phyloP scores from a whole-genome alignment of 2,113 vertebrate species.

The Rynchops niger region DNA sequence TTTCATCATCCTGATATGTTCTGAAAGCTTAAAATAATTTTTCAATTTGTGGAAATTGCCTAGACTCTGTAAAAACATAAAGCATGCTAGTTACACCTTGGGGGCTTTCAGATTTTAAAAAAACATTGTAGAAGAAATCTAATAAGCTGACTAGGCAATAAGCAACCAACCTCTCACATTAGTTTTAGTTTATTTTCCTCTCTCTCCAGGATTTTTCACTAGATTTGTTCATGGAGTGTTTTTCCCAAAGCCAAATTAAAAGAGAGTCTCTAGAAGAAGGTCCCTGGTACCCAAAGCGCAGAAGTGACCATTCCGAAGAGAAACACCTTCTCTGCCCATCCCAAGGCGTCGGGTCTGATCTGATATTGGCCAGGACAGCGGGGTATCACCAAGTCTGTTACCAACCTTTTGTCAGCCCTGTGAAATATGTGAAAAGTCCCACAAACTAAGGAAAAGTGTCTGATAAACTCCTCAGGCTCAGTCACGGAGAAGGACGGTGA shows the following conservation, averaged over 20 bases:
- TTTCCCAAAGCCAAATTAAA: not conserved
- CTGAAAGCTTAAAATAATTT: constrained; percentile 56
- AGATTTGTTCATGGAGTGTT: not conserved
- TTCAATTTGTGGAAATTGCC: constrained; percentile 53
- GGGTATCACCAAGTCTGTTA: rapidly evolving
- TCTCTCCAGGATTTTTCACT: not conserved
- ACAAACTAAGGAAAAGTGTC: not conserved
- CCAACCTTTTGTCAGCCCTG: not conserved
- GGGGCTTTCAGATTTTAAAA: constrained; percentile 23
- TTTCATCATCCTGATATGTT: constrained; percentile 36
- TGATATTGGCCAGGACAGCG: rapidly evolving
- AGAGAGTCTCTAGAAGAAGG: not conserved
- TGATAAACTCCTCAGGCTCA: not conserved
- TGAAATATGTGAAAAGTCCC: not conserved
- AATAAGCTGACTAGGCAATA: constrained; percentile 49
- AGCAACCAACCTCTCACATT: not conserved
- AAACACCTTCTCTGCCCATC: not conserved
- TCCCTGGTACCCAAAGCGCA: not conserved
- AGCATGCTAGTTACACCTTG: constrained; percentile 43
- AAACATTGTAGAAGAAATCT: not conserved
- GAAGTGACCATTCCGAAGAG: not conserved
- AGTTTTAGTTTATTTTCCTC: not conserved
- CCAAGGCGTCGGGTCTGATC: not conserved
- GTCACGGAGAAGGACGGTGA: rapidly evolving
- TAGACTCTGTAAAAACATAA: constrained; percentile 39